Conservation (phyloP, 92 coral and sea anemone genomes). For the Metridium senile region DNA sequence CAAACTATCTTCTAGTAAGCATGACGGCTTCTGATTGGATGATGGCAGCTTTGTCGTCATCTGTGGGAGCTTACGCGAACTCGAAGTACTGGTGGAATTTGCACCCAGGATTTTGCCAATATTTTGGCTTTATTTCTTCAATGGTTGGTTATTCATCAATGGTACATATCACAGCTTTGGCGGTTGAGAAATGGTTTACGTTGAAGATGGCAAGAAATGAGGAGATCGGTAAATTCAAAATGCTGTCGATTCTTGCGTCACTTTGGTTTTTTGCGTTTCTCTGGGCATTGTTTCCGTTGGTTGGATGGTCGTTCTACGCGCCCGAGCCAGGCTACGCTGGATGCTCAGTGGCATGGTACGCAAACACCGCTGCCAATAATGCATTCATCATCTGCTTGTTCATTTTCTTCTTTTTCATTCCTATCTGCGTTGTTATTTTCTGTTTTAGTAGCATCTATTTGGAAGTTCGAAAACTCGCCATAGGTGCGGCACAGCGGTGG, state of each 20-base stretch:
- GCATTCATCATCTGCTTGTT: constrained; percentile 54
- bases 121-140: constrained; percentile 61
- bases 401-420: constrained; percentile 60
- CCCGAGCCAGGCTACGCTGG: constrained; percentile 66
- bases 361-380: constrained; percentile 25
- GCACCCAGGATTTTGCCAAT: constrained; percentile 41
- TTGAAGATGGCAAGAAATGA: constrained; percentile 8
- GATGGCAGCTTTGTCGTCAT: constrained; percentile 38
- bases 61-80: constrained; percentile 60
- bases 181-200: constrained; percentile 48
- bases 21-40: constrained; percentile 75
- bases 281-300: constrained; percentile 57
- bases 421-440: constrained; percentile 36
- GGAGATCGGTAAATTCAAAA: constrained; percentile 15
- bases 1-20: constrained; percentile 55
- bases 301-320: constrained; percentile 78
- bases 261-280: constrained; percentile 66
- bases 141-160: constrained; percentile 59
- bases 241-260: constrained; percentile 10
- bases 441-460: constrained; percentile 49
- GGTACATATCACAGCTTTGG: constrained; percentile 65
- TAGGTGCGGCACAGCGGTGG: constrained; percentile 54
- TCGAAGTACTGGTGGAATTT: constrained; percentile 47
- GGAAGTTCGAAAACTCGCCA: constrained; percentile 44
- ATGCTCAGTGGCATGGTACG: constrained; percentile 74